phyloP scores from a whole-genome alignment of 2,888 invertebrate species.

The Mesorhabditis belari region DNA sequence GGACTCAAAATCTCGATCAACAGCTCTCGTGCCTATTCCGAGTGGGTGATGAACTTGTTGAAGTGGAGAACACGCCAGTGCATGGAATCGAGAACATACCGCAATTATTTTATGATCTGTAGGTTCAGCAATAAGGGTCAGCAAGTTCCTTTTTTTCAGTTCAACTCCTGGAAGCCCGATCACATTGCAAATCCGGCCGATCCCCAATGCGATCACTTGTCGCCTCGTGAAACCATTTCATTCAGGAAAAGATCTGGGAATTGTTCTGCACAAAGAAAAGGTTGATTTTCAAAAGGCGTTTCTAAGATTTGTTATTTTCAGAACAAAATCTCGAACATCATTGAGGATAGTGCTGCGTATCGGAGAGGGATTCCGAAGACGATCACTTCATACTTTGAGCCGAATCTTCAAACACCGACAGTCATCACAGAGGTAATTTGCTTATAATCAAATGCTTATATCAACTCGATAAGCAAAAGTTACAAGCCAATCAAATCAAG shows the following conservation, averaged over 20 bases:
- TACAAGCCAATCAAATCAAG: no score
- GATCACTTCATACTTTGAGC: neutral
- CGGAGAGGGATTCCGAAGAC: neutral
- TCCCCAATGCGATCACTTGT: neutral
- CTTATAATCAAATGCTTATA: no score
- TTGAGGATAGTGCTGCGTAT: neutral
- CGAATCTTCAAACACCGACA: neutral
- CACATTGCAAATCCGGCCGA: neutral
- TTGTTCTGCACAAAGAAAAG: neutral
- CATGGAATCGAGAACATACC: neutral
- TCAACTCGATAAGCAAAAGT: no score
- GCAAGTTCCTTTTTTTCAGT: neutral
- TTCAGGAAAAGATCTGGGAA: neutral
- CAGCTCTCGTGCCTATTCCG: neutral
- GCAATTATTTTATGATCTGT: neutral
- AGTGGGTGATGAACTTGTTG: neutral
- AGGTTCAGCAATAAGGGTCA: neutral
- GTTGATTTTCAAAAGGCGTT: neutral
- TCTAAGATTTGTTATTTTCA: no score
- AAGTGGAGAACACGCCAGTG: neutral
- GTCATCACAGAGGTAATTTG: neutral
- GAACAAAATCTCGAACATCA: neutral
- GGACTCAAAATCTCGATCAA: neutral
- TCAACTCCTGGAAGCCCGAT: neutral
- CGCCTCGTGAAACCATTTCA: neutral